Evolutionary conservation across 2,113 vertebrate species (phyloP), one percentile per base, ranked within the genome.

Genomic region (Ptychochromis oligacanthus): DNA sequence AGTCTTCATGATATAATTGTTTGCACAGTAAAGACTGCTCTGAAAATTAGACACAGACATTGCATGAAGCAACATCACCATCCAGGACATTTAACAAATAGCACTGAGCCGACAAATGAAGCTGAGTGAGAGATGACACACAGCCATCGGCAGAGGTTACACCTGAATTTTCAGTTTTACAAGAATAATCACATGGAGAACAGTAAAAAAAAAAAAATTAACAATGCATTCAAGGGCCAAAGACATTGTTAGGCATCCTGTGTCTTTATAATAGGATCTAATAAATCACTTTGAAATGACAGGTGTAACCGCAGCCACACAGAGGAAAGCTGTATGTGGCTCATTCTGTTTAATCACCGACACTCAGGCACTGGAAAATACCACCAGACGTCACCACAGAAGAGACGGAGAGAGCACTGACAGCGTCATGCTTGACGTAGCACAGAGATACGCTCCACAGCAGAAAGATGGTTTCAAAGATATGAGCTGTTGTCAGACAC

Each of bases 401-500:
- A 91, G 88, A 94, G 90, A 93, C 65, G 43, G 60, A 85, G 64
- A 89, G 82, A 89, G 88, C 91, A 56, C 81, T 4, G 74, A 85
- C 78, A 61, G 85, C 79, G 43, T 78, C 93, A 94, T 94, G 91
- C 90, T 81, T 62, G 54, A 86, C 59, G 77, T 17, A 75, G 88
- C 89, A 92, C 87, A 91, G 80, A 88, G 76, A 89, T 55, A 59
- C 28, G 83, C 86, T 91, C 84, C 46, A 81, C 89, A 56, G 88
- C 90, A 92, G 93, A 93, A 94, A 93, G 94, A 94, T 93, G 92
- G 89, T 89, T 87, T 88, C 36, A 13, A 31, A 77, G 81, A 78
- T 31, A 34, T n/a, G 80, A 79, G 9, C 22, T 62, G 17, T 40
- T 75, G 72, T 81, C 79, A 79, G 58, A 81, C 83, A 22, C 82